Evolutionary conservation across 2,113 vertebrate species (phyloP), one percentile per base, ranked within the genome.

Genomic region (Calidris pugnax): DNA sequence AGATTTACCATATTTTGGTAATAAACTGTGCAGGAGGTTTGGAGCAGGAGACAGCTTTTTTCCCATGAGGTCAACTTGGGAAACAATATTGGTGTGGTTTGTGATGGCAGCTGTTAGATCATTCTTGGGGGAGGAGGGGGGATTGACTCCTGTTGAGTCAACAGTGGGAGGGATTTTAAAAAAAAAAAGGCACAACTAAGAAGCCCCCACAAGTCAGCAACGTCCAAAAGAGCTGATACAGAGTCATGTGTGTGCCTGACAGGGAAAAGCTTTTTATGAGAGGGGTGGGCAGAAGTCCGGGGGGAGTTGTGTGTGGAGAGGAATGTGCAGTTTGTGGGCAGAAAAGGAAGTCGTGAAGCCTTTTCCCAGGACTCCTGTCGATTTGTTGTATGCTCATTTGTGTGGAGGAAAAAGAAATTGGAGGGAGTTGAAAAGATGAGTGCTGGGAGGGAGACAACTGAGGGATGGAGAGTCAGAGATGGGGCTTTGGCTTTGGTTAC

Each of bases 41-140:
- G 68, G 37, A 91, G 82, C 66, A 84, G 62, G n/a, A 93, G 63
- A 56, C 84, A 63, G 81, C 83, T 97, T 87, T 87, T 92, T 88
- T 96, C 71, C 85, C 22, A 9, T 66, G 91, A 85, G 76, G 83
- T 39, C 84, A 89, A 41, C 64, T 89, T 35, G 23, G 75, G 73
- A 97, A 97, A 83, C 53, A 51, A 63, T 62, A 45, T 14, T 67
- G 55, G 71, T 89, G 77, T 71, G 71, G 22, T 87, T 88, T 89
- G 77, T 41, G 71, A 80, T 35, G 72, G 85, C 79, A 93, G 80
- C 90, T 90, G 67, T 79, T 85, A 48, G 6, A 69, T 56, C 69
- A 63, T 62, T 92, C 77, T 60, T 27, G 60, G 91, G 74, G 68
- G 57, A 22, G 7, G 45, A 7, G 9, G 21, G 5, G 8, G 18